Percentiles rank a stretch among this genome's conserved stretches.
Evolutionary conservation across 2,113 vertebrate genomes (phyloP).

Genomic region (Cyprinus carpio): DNA sequence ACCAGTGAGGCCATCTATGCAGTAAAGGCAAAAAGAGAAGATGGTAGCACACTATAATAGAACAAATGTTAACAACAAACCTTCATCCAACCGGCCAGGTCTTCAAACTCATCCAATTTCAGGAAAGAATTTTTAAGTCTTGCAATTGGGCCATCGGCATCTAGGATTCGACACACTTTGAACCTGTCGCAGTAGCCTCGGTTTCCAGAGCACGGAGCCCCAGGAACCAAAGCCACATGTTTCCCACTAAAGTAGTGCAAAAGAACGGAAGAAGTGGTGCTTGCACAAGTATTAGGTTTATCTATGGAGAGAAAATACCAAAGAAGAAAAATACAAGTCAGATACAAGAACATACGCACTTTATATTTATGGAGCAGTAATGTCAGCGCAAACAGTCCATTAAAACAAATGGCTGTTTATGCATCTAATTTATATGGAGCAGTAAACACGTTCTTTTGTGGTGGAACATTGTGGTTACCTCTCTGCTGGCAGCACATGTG

Average conservation of each 20-base stretch:
- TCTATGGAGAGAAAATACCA: conserved; percentile 54
- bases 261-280: conserved; percentile 73
- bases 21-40: background rate
- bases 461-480: conserved; percentile 62
- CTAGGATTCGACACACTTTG: conserved; percentile 73
- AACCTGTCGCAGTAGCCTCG: conserved; percentile 80
- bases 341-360: background rate
- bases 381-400: conserved; percentile 40
- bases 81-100: conserved; percentile 78
- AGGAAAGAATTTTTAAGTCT: conserved; percentile 77
- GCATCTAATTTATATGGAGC: conserved; percentile 1
- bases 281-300: conserved; percentile 71
- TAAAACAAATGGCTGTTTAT: conserved; percentile 33
- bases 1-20: background rate
- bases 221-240: conserved; percentile 62
- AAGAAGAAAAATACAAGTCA: background rate
- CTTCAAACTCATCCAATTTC: conserved; percentile 69
- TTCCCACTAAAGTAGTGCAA: conserved; percentile 66
- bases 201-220: conserved; percentile 71
- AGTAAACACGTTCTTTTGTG: conserved; percentile 58
- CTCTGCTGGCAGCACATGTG: conserved; percentile 78
- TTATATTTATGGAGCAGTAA: conserved; percentile 32
- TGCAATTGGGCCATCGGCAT: conserved; percentile 78
- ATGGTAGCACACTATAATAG: background rate
- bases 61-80: conserved; percentile 50